Evolutionary conservation across 2,888 invertebrate genomes (phyloP).

Genomic region (Phragmatobia fuliginosa): DNA sequence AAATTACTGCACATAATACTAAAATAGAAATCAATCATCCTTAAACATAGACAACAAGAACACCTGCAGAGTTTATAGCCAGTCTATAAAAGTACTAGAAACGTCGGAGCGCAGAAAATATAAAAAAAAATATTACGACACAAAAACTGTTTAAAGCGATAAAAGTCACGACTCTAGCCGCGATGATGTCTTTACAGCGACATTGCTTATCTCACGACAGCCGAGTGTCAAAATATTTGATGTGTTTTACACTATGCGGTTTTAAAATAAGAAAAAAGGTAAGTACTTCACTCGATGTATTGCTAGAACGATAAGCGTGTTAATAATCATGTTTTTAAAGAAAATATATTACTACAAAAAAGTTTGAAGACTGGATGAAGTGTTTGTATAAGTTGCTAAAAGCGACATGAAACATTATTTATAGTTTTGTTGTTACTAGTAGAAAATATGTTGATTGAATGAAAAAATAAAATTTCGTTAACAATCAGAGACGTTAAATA

Average conservation of each 20-base stretch:
- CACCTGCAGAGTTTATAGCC: conserved; percentile 45
- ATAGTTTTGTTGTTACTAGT: neutral
- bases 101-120: conserved; percentile 36
- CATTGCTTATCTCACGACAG: conserved; percentile 64
- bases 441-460: too few relatives aligned
- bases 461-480: too few relatives aligned
- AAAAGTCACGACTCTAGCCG: conserved; percentile 56
- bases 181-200: conserved; percentile 60
- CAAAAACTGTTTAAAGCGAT: conserved; percentile 57
- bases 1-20: neutral
- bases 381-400: neutral
- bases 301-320: conserved; percentile 16
- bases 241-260: conserved; percentile 38
- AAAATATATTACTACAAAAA: conserved; percentile 8
- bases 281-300: conserved; percentile 31
- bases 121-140: conserved; percentile 51
- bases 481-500: too few relatives aligned
- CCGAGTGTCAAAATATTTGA: conserved; percentile 68
- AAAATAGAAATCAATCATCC: conserved; percentile 45
- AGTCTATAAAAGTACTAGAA: conserved; percentile 29
- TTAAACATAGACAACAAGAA: conserved; percentile 32
- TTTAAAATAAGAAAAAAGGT: conserved; percentile 32
- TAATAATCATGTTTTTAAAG: neutral
- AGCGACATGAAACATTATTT: neutral
- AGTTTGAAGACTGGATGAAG: neutral